These are phyloP conservation scores for Elgaria multicarinata DNA, from an alignment of 2,113 vertebrate genomes.

Conservation along the genomic window DNA sequence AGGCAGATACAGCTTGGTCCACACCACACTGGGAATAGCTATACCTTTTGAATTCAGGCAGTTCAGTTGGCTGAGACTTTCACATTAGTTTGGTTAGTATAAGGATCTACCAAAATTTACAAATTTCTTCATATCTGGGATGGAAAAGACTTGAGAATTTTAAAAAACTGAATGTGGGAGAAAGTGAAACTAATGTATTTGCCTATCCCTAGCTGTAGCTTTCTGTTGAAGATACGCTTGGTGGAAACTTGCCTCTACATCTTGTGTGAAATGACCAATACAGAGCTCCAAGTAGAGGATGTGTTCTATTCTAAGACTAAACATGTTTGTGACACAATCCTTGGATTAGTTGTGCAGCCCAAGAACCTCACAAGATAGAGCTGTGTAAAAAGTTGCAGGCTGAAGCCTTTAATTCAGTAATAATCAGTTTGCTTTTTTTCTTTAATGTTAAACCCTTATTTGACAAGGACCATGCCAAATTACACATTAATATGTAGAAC, in stretches of 20 bases:
- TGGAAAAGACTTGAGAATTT: no score
- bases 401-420: slow-evolving; percentile 33
- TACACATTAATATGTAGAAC: slow-evolving; percentile 23
- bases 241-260: neutral
- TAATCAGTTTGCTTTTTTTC: slow-evolving; percentile 32
- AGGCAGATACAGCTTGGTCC: neutral
- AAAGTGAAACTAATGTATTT: no score
- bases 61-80: no score
- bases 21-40: no score
- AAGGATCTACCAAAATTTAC: no score
- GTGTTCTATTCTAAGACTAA: neutral
- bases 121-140: no score
- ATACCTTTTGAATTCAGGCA: no score
- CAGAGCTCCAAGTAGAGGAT: neutral
- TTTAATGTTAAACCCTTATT: slow-evolving; percentile 7
- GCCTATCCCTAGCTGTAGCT: neutral
- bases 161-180: no score
- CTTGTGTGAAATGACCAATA: neutral
- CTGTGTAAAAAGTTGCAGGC: slow-evolving; percentile 22
- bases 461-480: slow-evolving; percentile 41
- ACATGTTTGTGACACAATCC: neutral
- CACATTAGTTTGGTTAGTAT: no score
- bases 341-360: slow-evolving; percentile 9
- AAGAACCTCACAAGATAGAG: slow-evolving; percentile 14
- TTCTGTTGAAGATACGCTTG: neutral